Conservation (phyloP, 2,888 invertebrate species). For the Pristionchus fissidentatus region DNA sequence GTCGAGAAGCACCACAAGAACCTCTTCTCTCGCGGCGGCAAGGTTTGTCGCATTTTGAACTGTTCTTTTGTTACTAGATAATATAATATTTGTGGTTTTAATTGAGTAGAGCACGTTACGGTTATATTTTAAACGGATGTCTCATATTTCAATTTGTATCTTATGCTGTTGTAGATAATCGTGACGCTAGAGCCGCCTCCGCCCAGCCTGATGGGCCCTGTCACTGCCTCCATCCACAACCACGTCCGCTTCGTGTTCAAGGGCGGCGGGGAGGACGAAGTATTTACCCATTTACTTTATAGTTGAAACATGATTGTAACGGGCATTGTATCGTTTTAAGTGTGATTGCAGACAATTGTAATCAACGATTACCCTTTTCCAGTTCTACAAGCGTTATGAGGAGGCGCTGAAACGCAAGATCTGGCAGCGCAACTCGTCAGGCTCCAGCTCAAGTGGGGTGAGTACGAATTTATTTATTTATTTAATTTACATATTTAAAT, state of each 20-base stretch:
- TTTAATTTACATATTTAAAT: not conserved
- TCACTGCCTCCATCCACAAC: constrained; percentile 63
- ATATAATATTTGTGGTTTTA: not conserved
- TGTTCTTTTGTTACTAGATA: no score
- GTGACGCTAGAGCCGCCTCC: constrained; percentile 53
- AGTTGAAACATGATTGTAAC: not conserved
- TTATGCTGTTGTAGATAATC: not conserved
- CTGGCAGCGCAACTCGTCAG: constrained; percentile 73
- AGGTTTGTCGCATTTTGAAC: constrained; percentile 48
- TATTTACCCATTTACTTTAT: constrained; percentile 46
- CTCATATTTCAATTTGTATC: constrained; percentile 5
- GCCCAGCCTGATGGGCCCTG: constrained; percentile 65
- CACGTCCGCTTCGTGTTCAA: constrained; percentile 67
- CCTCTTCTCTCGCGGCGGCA: constrained; percentile 74
- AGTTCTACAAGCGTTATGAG: constrained; percentile 73
- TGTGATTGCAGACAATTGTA: not conserved
- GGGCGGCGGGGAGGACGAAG: constrained; percentile 74
- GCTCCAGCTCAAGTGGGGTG: constrained; percentile 72
- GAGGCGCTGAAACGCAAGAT: constrained; percentile 71
- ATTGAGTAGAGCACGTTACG: not conserved
- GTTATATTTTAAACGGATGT: not conserved
- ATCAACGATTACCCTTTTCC: constrained; percentile 25
- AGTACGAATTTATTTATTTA: not conserved
- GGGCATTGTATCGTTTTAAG: not conserved
- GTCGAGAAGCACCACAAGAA: constrained; percentile 72